These are phyloP conservation scores for Machimus rusticus DNA, from an alignment of 2,888 invertebrate species.

Conservation along the genomic window DNA sequence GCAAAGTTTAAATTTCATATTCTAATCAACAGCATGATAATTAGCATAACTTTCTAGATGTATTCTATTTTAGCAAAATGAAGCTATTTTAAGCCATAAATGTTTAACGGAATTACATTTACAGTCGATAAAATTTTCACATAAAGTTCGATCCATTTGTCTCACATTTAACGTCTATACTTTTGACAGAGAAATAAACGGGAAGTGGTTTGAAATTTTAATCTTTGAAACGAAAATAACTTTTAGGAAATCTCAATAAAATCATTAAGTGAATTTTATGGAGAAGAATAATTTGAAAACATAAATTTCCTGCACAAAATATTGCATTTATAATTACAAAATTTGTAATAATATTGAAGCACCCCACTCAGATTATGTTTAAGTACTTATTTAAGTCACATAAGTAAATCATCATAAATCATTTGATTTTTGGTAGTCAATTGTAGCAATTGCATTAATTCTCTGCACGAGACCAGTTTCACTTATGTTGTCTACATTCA, in stretches of 20 bases:
- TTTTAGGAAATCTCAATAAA: neutral
- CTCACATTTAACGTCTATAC: neutral
- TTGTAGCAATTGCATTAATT: neutral
- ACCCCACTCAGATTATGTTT: neutral
- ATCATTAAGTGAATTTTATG: neutral
- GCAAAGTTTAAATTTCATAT: neutral
- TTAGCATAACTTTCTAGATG: neutral
- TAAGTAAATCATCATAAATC: neutral
- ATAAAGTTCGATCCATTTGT: neutral
- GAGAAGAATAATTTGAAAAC: neutral
- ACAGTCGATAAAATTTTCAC: neutral
- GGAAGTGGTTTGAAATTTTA: neutral
- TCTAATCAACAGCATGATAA: neutral
- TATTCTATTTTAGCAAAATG: neutral
- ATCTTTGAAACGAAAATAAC: neutral
- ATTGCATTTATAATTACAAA: neutral
- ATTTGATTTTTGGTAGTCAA: neutral
- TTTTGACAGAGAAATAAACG: neutral
- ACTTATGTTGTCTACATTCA: neutral
- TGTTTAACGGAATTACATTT: neutral
- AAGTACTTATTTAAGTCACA: neutral
- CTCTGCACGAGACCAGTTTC: neutral
- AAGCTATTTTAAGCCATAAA: neutral
- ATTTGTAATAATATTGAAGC: neutral
- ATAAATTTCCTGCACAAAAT: neutral